These are phyloP conservation scores for Amiota mariae DNA, from an alignment of 2,888 invertebrate genomes.

Conservation along the genomic window DNA sequence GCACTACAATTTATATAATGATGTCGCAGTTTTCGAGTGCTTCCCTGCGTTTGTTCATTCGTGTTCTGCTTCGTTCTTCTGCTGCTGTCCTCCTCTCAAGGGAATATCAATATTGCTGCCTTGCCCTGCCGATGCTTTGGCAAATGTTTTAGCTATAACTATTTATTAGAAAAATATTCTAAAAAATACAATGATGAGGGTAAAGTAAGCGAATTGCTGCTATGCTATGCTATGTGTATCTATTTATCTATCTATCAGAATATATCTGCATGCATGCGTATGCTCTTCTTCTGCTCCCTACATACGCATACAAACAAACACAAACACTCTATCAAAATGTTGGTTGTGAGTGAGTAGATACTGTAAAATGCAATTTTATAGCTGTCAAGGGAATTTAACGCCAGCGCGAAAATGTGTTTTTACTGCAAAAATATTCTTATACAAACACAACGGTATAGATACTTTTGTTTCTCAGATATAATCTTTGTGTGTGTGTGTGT, in stretches of 20 bases:
- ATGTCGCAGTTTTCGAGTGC: slow-evolving; percentile 60
- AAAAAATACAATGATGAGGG: slow-evolving; percentile 6
- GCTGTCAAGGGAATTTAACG: slow-evolving; percentile 72
- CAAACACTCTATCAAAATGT: too few species aligned
- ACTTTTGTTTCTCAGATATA: neutral
- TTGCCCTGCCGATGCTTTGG: slow-evolving; percentile 44
- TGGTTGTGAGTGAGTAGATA: slow-evolving; percentile 43
- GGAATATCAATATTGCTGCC: slow-evolving; percentile 63
- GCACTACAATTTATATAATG: slow-evolving; percentile 62
- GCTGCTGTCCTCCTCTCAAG: slow-evolving; percentile 36
- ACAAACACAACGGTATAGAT: neutral
- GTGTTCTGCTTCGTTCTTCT: slow-evolving; percentile 19
- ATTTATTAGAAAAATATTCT: slow-evolving; percentile 60
- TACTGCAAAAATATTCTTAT: neutral
- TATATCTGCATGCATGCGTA: slow-evolving; percentile 17
- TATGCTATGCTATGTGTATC: neutral
- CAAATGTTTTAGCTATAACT: slow-evolving; percentile 59
- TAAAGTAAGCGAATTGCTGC: neutral
- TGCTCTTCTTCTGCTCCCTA: neutral
- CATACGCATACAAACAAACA: too few species aligned
- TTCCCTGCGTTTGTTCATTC: slow-evolving; percentile 25
- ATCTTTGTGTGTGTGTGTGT: too few species aligned
- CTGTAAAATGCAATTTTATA: slow-evolving; percentile 73
- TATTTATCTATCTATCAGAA: slow-evolving; percentile 4
- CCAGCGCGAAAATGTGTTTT: slow-evolving; percentile 55